phyloP scores from a whole-genome alignment of 1,140 invertebrate genomes.

The Dendrolimus punctatus region DNA sequence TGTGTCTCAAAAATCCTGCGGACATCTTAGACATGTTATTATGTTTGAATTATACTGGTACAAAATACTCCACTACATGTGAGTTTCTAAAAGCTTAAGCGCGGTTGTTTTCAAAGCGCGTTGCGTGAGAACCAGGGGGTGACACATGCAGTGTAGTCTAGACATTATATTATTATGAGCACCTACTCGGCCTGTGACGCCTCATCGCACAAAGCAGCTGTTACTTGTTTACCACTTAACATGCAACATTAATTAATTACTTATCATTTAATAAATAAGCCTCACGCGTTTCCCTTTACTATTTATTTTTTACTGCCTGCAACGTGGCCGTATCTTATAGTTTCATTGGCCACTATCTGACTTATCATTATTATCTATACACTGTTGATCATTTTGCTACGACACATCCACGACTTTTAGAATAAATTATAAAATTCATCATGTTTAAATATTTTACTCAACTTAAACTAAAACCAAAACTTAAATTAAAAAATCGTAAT shows the following conservation, averaged over 20 bases:
- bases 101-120: constrained; percentile 48
- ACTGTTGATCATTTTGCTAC: no score
- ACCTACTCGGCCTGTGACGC: constrained; percentile 21
- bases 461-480: no score
- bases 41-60: background rate
- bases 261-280: constrained; percentile 31
- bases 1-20: no score
- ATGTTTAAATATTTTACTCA: no score
- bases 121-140: constrained; percentile 54
- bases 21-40: no score
- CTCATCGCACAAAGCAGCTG: constrained; percentile 49
- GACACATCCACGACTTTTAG: no score
- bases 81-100: constrained; percentile 15
- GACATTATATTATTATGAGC: constrained; percentile 29
- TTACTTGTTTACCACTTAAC: constrained; percentile 50
- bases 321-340: no score
- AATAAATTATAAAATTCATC: no score
- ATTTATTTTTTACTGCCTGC: no score
- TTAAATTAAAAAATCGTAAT: no score
- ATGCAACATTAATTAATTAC: constrained; percentile 63
- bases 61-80: background rate
- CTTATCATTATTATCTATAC: no score
- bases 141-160: constrained; percentile 47
- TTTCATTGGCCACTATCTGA: no score
- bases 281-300: background rate